Evolutionary conservation across 2,797 vertebrate genomes (phyloP), one percentile per base, ranked within the genome.

Genomic region (Tiaroga cobitis): DNA sequence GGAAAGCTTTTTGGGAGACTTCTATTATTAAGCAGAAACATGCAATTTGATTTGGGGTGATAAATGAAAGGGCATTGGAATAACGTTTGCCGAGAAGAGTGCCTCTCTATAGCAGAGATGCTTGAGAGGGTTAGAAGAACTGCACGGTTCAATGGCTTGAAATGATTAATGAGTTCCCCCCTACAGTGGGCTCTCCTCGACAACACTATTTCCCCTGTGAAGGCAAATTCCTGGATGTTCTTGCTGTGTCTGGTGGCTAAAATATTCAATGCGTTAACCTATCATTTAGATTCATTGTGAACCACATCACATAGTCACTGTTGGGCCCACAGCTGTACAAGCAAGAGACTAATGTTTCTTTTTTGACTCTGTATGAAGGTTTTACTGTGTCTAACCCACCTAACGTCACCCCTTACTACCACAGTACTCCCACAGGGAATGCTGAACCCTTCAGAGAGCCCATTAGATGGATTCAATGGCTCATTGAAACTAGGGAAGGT

Each of bases 21-120:
- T 93, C 85, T 94, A 93, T 94, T 92, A 94, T 94, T 93, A 90
- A 94, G 86, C 32, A 93, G 92, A 88, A 93, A 93, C 90, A 92
- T 91, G 91, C 91, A 92, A 93, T 92, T 91, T 92, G 92, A 94
- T 94, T 93, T 91, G 80, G 88, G 89, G 91, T 94, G 94, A 94
- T 93, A 89, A 93, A 94, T 94, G 92, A 93, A 93, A 93, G 92
- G 86, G 91, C 91, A 92, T 90, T 90, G 92, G 91, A 91, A 92
- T 91, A 91, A 86, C 88, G 88, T 34, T 29, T 89, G 89, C 84
- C 87, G 87, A 85, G 90, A 91, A 88, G 89, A 91, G 88, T 89
- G 88, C 61, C 87, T 91, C 79, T 80, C 88, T 92, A 90, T 92
- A 92, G 81, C 29, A 87, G 88, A 92, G 90, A 91, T 88, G 80